These are phyloP conservation scores for Tipula lateralis DNA, from an alignment of 2,888 invertebrate genomes.

Conservation along the genomic window DNA sequence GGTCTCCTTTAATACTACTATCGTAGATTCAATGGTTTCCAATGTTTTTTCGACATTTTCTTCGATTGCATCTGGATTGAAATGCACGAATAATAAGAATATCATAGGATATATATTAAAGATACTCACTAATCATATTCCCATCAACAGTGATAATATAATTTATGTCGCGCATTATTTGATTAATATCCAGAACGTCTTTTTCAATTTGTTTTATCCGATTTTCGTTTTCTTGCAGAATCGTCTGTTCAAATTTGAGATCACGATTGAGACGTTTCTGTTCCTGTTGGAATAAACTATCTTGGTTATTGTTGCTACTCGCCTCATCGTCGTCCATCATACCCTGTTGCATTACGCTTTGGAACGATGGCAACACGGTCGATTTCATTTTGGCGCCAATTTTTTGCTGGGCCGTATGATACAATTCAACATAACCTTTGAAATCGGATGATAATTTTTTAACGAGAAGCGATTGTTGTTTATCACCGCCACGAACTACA, in stretches of 20 bases:
- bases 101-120: constrained; percentile 31
- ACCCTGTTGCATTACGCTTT: background rate
- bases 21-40: constrained; percentile 68
- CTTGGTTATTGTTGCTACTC: constrained; percentile 46
- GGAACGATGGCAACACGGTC: background rate
- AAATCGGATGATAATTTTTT: constrained; percentile 80
- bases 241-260: constrained; percentile 71
- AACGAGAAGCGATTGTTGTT: constrained; percentile 75
- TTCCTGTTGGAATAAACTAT: constrained; percentile 49
- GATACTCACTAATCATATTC: constrained; percentile 63
- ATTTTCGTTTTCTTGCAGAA: constrained; percentile 74
- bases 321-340: constrained; percentile 42
- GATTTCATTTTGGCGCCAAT: constrained; percentile 65
- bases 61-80: constrained; percentile 73
- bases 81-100: background rate
- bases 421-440: constrained; percentile 70
- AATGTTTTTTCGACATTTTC: constrained; percentile 71
- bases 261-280: constrained; percentile 41
- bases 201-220: constrained; percentile 75
- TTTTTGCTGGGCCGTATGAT: constrained; percentile 72
- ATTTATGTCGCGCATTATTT: constrained; percentile 73
- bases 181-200: constrained; percentile 75
- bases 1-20: constrained; percentile 75
- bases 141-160: constrained; percentile 67
- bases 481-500: constrained; percentile 65